These are phyloP conservation scores for Tachyglossus aculeatus DNA, from an alignment of 2,797 vertebrate species.

Conservation along the genomic window DNA sequence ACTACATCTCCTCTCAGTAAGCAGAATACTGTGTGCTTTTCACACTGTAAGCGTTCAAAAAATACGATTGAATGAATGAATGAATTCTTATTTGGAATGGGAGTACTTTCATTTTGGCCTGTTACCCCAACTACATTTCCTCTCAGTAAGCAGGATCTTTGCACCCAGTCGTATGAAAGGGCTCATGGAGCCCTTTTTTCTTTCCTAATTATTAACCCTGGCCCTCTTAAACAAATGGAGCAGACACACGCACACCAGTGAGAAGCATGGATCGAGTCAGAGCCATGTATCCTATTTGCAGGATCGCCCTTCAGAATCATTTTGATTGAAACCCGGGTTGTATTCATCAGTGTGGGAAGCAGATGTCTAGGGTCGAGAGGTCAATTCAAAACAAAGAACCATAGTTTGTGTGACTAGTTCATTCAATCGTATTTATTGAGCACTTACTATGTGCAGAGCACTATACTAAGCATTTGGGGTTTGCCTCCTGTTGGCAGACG, in stretches of 20 bases:
- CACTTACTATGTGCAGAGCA: too few relatives aligned
- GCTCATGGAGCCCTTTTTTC: too few relatives aligned
- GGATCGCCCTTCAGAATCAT: constrained; percentile 42
- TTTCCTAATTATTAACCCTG: constrained; percentile 16
- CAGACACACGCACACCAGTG: constrained; percentile 26
- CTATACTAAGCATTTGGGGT: constrained; percentile 53
- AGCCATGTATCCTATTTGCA: constrained; percentile 44
- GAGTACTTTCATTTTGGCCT: too few relatives aligned
- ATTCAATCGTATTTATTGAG: too few relatives aligned
- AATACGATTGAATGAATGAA: too few relatives aligned
- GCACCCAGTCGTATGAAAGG: not conserved
- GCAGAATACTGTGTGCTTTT: too few relatives aligned
- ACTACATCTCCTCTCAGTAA: too few relatives aligned
- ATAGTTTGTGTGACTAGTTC: constrained; percentile 60
- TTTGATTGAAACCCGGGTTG: constrained; percentile 52
- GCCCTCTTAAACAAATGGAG: constrained; percentile 1
- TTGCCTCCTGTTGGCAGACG: constrained; percentile 57
- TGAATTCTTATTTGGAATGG: too few relatives aligned
- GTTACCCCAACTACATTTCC: too few relatives aligned
- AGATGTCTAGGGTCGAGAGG: constrained; percentile 40
- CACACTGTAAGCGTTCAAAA: too few relatives aligned
- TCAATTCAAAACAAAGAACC: constrained; percentile 34
- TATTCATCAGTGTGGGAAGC: constrained; percentile 41
- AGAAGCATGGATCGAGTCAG: not conserved
- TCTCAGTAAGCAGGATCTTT: not conserved